Conservation (phyloP, 1,140 invertebrate genomes). For the Cylas formicarius region DNA sequence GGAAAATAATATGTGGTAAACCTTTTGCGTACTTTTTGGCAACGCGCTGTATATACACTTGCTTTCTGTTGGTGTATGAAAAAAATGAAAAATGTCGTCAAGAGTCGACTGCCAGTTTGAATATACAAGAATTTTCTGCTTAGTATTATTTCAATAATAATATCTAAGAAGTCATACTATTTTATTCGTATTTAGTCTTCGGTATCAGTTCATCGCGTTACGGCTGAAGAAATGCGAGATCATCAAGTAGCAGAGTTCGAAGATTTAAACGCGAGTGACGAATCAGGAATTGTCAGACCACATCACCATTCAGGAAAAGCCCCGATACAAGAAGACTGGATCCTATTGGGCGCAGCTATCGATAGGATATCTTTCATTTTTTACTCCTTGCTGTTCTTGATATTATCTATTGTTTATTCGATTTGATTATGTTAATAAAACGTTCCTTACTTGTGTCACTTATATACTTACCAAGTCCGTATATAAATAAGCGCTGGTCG, state of each 20-base stretch:
- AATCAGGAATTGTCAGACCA: slow-evolving; percentile 40
- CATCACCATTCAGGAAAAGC: slow-evolving; percentile 27
- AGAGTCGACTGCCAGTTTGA: too few species aligned
- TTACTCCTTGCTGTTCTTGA: slow-evolving; percentile 48
- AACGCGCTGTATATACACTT: too few species aligned
- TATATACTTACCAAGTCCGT: too few species aligned
- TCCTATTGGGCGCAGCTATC: slow-evolving; percentile 52
- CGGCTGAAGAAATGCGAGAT: slow-evolving; percentile 44
- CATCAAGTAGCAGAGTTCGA: slow-evolving; percentile 41
- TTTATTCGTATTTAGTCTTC: slow-evolving; percentile 19
- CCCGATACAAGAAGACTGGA: slow-evolving; percentile 52
- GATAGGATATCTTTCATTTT: slow-evolving; percentile 53
- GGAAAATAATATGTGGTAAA: too few species aligned
- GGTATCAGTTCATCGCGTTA: slow-evolving; percentile 28
- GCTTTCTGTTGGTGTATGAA: too few species aligned
- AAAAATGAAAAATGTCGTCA: too few species aligned
- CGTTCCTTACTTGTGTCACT: too few species aligned
- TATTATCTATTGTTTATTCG: slow-evolving; percentile 48
- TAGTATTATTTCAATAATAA: too few species aligned
- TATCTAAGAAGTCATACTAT: too few species aligned
- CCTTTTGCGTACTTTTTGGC: too few species aligned
- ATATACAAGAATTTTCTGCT: too few species aligned
- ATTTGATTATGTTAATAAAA: slow-evolving; percentile 27
- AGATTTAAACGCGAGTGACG: slow-evolving; percentile 40
- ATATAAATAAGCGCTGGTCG: too few species aligned